Conservation (phyloP, 1,140 invertebrate genomes). For the Heterodera schachtii region DNA sequence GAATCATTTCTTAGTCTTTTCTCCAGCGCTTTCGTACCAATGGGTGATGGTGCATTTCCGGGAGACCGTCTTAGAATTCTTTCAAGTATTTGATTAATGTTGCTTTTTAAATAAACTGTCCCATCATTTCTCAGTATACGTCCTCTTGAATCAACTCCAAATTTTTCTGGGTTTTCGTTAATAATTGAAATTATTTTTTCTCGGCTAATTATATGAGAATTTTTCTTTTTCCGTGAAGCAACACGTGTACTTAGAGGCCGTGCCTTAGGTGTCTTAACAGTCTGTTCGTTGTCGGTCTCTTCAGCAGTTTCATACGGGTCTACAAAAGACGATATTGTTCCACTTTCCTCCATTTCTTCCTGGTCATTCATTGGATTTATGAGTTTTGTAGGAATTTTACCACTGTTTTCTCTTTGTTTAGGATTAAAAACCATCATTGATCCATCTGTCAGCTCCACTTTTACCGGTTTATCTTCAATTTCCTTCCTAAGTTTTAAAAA, state of each 20-base stretch:
- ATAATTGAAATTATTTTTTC: not conserved
- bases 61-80: no score
- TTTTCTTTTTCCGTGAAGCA: not conserved
- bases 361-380: not conserved
- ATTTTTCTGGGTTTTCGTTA: not conserved
- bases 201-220: not conserved
- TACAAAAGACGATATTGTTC: not conserved
- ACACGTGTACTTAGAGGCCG: not conserved
- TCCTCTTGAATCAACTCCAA: no score
- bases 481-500: conserved; percentile 32
- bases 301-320: not conserved
- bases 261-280: not conserved
- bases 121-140: no score
- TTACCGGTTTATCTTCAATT: conserved; percentile 17
- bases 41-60: no score
- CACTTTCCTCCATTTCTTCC: conserved; percentile 5
- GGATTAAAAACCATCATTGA: not conserved
- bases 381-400: not conserved
- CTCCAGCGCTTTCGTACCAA: not conserved
- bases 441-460: not conserved
- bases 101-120: no score
- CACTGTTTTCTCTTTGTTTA: not conserved
- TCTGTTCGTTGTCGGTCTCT: not conserved
- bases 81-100: no score
- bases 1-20: not conserved